A percentile compares a stretch with the other conserved stretches of the same genome.
These are phyloP conservation scores for Synodontis membranacea DNA, from an alignment of 2,113 vertebrate genomes.

Conservation along the genomic window DNA sequence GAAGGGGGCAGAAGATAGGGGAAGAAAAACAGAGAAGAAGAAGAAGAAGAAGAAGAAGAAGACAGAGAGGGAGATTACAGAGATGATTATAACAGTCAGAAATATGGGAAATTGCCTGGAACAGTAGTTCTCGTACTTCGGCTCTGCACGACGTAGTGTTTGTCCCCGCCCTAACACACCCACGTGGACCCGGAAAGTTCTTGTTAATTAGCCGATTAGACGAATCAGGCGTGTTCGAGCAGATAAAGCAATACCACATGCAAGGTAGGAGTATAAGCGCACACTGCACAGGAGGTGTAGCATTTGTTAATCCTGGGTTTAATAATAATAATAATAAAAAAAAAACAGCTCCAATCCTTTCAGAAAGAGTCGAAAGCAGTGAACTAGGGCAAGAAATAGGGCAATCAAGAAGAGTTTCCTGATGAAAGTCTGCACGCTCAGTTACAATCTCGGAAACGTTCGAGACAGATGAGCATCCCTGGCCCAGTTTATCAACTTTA, in stretches of 20 bases:
- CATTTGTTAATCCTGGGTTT: background rate
- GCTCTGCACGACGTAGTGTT: background rate
- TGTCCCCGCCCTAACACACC: background rate
- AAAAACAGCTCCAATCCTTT: background rate
- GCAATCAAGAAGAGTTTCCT: background rate
- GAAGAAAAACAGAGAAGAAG: constrained; percentile 28
- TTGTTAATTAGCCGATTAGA: background rate
- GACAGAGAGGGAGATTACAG: constrained; percentile 52
- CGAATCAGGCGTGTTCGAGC: constrained; percentile 9
- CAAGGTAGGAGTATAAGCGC: background rate
- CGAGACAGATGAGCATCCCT: background rate
- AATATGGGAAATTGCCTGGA: constrained; percentile 35
- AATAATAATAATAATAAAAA: too few relatives aligned
- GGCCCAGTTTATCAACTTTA: background rate
- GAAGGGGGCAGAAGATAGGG: constrained; percentile 57
- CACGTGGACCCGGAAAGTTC: background rate
- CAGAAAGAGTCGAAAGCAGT: background rate
- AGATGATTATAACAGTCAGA: constrained; percentile 59
- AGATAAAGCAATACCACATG: background rate
- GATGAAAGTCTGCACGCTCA: background rate
- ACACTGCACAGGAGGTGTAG: background rate
- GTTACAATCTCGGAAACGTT: background rate
- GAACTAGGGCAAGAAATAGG: background rate
- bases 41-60: constrained; percentile 26
- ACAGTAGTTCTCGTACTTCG: constrained; percentile 19